phyloP scores from a whole-genome alignment of 2,113 vertebrate species.

The Opisthocomus hoazin region DNA sequence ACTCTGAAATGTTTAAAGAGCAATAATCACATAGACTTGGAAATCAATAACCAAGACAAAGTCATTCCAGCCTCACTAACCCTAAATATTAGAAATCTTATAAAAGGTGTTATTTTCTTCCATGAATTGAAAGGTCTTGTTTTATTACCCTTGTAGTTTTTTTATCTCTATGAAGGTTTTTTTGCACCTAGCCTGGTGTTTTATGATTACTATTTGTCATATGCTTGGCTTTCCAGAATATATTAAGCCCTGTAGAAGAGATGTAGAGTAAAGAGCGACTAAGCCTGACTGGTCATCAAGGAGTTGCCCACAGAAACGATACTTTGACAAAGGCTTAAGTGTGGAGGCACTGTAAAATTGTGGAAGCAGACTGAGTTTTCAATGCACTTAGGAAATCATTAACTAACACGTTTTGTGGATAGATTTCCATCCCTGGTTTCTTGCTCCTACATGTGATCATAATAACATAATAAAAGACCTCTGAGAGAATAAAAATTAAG shows the following conservation, averaged over 20 bases:
- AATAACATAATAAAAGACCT: neutral
- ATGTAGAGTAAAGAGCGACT: neutral
- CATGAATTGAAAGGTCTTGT: neutral
- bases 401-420: neutral
- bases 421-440: neutral
- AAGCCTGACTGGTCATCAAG: neutral
- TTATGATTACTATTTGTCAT: neutral
- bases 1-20: neutral
- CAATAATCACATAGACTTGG: neutral
- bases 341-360: neutral
- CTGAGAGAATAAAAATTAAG: neutral
- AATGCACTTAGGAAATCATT: neutral
- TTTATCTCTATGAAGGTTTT: neutral
- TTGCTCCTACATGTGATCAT: neutral
- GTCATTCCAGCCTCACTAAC: neutral
- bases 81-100: constrained; percentile 22
- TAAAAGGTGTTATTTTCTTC: neutral
- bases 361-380: neutral
- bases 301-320: neutral
- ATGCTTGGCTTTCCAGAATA: neutral
- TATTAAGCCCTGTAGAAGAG: neutral
- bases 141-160: constrained; percentile 11
- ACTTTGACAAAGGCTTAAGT: neutral
- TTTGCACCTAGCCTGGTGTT: neutral
- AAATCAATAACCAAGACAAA: constrained; percentile 29